A percentile compares a stretch with the other conserved stretches of the same genome.
Conservation (phyloP, 2,797 vertebrate species). For the Scolopax bukidnonensis region DNA sequence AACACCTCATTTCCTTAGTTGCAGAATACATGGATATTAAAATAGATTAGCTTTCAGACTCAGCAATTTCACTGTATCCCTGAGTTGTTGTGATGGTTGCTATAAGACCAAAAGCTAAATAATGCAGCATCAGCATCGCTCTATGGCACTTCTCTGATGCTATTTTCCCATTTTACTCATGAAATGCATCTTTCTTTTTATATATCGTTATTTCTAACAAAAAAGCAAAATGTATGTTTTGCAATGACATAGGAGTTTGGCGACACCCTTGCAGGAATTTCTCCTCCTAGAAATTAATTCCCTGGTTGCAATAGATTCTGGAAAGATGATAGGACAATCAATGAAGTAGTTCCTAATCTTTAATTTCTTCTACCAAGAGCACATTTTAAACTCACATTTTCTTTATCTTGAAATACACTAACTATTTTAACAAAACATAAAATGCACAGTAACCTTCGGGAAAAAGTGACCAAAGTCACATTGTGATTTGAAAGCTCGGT, state of each 20-base stretch:
- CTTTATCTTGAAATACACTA: neutral
- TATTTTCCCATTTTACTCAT: neutral
- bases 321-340: neutral
- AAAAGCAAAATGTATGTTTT: neutral
- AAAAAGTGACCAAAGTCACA: neutral
- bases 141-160: neutral
- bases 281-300: neutral
- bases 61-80: neutral
- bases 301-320: neutral
- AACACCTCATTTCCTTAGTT: neutral
- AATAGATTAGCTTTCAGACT: neutral
- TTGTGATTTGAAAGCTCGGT: neutral
- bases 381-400: neutral
- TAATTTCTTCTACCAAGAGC: neutral
- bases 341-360: neutral
- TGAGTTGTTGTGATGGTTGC: neutral
- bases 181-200: neutral
- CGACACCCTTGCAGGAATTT: neutral
- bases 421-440: neutral
- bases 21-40: neutral
- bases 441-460: neutral
- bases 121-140: neutral
- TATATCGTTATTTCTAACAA: neutral
- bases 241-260: neutral
- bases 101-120: neutral